These are phyloP conservation scores for Peromyscus californicus DNA, from an alignment of 2,113 vertebrate species.

Conservation along the genomic window DNA sequence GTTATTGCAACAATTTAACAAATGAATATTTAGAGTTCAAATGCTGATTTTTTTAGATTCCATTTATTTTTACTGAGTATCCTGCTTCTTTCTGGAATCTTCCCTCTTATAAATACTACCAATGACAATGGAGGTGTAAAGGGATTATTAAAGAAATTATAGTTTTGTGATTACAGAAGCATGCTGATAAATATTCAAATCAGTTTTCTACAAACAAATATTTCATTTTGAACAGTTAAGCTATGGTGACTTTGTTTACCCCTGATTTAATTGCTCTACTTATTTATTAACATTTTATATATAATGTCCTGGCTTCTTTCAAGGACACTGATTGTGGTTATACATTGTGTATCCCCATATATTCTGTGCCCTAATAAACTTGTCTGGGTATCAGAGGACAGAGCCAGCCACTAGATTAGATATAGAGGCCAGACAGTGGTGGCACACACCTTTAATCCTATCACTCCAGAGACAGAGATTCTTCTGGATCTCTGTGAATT, in stretches of 20 bases:
- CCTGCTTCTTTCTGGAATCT: not conserved
- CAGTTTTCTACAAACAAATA: not conserved
- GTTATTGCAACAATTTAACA: not conserved
- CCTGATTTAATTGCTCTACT: not conserved
- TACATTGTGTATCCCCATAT: not conserved
- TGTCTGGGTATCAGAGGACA: too few species aligned
- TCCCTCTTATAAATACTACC: not conserved
- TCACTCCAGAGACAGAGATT: too few species aligned
- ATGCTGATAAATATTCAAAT: not conserved
- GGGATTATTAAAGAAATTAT: not conserved
- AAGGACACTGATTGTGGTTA: too few species aligned
- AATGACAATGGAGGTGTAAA: not conserved
- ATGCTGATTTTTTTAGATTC: not conserved
- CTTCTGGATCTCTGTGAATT: too few species aligned
- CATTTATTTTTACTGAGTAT: not conserved
- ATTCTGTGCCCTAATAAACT: too few species aligned
- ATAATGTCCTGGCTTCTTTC: not conserved
- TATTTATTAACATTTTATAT: not conserved
- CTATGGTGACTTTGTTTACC: not conserved
- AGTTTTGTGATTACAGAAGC: not conserved
- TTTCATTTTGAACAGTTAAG: conserved; percentile 4
- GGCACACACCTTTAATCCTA: too few species aligned
- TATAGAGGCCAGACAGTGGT: too few species aligned
- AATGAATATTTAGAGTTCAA: not conserved
- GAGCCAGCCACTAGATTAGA: too few species aligned